Evolutionary conservation across 2,113 vertebrate species (phyloP), one percentile per base, ranked within the genome.

Genomic region (Zosterops borbonicus): DNA sequence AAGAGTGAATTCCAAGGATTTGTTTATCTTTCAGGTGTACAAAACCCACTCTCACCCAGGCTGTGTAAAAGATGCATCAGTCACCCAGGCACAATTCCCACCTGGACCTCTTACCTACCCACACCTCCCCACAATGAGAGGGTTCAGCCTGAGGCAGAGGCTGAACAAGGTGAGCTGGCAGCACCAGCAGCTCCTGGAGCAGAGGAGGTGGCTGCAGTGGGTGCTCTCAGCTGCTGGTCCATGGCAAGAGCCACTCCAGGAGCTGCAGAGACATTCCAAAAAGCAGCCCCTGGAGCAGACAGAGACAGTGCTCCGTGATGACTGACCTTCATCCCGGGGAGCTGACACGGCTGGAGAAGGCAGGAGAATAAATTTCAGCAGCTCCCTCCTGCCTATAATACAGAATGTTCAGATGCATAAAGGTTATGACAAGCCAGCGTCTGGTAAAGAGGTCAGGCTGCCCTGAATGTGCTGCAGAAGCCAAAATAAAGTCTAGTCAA

Each of bases 401-500:
- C 89, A 77, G 33, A 95, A 64, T 71, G 94, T 87, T 90, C 91
- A 77, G 86, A 86, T 77, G 71, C 95, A 91, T 62, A 86, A 82
- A 96, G 95, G 93, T 95, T 95, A 81, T 53, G 82, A 94, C 89
- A 88, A 91, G 87, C 41, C 3, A 67, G 89, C 49, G 58, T 92
- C 95, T 96, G 95, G 73, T 94, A 94, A 95, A 95, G 94, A 97
- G 96, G 96, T 97, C 96, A 97, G 93, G 69, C 94, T 96, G 90
- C 94, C 94, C 94, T 63, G 95, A 95, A 88, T 86, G 79, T 14
- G 28, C 67, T 87, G 77, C 77, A 83, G 87, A 95, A 97, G 96
- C 96, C 97, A 97, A 97, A 97, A 94, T 97, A 97, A 97, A 97
- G 96, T 97, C 97, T 97, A 96, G 96, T 87, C 90, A 89, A 87